Conservation (phyloP, 2,113 vertebrate species). For the Falco punctatus region DNA sequence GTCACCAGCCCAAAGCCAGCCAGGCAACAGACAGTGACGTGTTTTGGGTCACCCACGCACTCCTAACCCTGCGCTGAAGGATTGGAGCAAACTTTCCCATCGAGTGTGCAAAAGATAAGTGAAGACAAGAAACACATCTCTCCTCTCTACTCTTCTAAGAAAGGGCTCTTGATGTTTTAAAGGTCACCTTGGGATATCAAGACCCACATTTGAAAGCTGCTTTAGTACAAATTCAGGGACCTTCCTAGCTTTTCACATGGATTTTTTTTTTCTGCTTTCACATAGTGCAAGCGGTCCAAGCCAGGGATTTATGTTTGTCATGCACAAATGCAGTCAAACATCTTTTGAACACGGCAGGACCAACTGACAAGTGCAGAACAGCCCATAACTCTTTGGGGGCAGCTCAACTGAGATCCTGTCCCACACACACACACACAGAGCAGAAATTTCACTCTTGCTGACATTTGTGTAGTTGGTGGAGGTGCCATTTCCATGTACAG, state of each 20-base stretch:
- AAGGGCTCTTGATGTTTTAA: neutral
- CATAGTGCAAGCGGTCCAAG: rapidly evolving
- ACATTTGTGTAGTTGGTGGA: neutral
- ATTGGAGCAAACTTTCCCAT: rapidly evolving
- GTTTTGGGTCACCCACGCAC: neutral
- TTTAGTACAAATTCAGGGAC: neutral
- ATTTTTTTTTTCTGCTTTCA: neutral
- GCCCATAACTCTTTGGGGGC: neutral
- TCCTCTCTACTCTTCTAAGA: neutral
- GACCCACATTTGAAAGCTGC: neutral
- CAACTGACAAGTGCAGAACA: neutral
- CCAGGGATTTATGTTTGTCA: neutral
- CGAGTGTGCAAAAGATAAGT: rapidly evolving
- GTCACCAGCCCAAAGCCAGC: neutral
- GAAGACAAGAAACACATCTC: neutral
- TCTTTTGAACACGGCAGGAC: neutral
- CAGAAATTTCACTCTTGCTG: rapidly evolving
- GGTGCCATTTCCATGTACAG: neutral
- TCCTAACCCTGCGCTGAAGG: neutral
- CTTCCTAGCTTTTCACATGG: neutral
- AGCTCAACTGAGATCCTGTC: neutral
- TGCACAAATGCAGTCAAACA: rapidly evolving
- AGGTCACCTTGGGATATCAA: neutral
- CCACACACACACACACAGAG: too few species aligned
- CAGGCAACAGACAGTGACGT: neutral